Base-by-base conservation (phyloP, 2,888 invertebrate species). In the Lepeophtheirus nordmannii region DNA sequence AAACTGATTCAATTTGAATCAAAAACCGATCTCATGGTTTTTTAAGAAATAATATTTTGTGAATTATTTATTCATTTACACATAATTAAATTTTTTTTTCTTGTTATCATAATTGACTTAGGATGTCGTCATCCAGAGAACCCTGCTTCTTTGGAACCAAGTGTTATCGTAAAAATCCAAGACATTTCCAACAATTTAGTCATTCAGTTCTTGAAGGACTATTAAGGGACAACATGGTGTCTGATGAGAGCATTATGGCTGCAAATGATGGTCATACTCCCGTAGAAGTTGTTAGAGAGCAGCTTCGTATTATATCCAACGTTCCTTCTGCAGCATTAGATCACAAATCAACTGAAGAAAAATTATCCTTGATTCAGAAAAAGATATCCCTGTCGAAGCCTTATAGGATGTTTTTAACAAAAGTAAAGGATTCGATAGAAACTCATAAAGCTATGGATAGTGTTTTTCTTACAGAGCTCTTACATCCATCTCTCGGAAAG, bases 81-180 rank as follows among this genome's bases (percentile, higher is more conserved):
- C 41, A 46, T 46, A 46, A n/a, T 46, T 8, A 46, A 46, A 46
- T 46, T 46, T 5, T n/a, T 41, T 10, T 17, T 46, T 8, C 53
- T 46, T 46, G 17, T 8, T 46, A 46, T n/a, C 17, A 46, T 5
- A 5, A 46, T 46, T 46, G 17, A 46, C 17, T 46, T 46, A 46
- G 53, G 53, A 46, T 14, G 53, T 14, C 17, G 53, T 17, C 53
- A 8, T 46, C 8, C 5, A 17, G 17, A 17, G 53, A 46, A 46
- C 1, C 60, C 1, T 63, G 63, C 53, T 37, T 63, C 23, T 63
- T 63, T 74, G 85, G 83, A 10, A 82, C 82, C 38, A 82, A 81
- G 70, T 92, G 92, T 73, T 91, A 86, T 72, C 80, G 92, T 65
- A 82, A 83, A 72, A 91, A 90, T 78, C 87, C 88, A 0, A 82